phyloP scores from a whole-genome alignment of 2,113 vertebrate genomes.

The Chloropsis hardwickii region DNA sequence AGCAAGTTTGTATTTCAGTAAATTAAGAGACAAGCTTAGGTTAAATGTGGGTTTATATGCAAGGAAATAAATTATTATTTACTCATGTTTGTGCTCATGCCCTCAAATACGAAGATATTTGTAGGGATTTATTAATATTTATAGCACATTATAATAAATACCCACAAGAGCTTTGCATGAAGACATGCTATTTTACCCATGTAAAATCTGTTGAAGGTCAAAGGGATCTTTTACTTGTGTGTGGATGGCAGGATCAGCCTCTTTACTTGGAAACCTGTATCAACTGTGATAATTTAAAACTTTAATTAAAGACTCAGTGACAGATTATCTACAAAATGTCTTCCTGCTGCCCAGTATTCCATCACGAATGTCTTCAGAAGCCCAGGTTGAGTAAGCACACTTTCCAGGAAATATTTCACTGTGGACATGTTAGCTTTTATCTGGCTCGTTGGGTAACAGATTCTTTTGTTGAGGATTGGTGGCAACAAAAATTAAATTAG shows the following conservation, averaged over 20 bases:
- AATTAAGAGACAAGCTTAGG: conserved; percentile 36
- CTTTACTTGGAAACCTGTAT: conserved; percentile 52
- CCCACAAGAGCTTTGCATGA: conserved; percentile 4
- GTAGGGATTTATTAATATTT: conserved; percentile 62
- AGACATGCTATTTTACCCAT: background rate
- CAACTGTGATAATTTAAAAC: conserved; percentile 61
- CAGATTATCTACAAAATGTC: conserved; percentile 54
- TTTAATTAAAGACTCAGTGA: conserved; percentile 62
- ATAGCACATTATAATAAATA: conserved; percentile 57
- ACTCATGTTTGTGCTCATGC: background rate
- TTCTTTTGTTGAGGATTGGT: conserved; percentile 22
- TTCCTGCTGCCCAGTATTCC: conserved; percentile 51
- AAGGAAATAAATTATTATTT: conserved; percentile 59
- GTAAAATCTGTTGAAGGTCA: conserved; percentile 1
- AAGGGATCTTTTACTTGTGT: background rate
- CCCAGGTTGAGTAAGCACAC: background rate
- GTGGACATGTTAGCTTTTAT: conserved; percentile 20
- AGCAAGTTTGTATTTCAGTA: conserved; percentile 32
- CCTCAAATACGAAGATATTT: conserved; percentile 30
- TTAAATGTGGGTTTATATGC: conserved; percentile 33
- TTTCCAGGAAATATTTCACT: conserved; percentile 29
- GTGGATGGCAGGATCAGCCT: background rate
- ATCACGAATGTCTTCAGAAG: conserved; percentile 31
- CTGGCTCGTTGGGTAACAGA: background rate
- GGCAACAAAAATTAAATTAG: conserved; percentile 48